Evolutionary conservation across 2,888 invertebrate genomes (phyloP).

Genomic region (Barypeithes pellucidus): DNA sequence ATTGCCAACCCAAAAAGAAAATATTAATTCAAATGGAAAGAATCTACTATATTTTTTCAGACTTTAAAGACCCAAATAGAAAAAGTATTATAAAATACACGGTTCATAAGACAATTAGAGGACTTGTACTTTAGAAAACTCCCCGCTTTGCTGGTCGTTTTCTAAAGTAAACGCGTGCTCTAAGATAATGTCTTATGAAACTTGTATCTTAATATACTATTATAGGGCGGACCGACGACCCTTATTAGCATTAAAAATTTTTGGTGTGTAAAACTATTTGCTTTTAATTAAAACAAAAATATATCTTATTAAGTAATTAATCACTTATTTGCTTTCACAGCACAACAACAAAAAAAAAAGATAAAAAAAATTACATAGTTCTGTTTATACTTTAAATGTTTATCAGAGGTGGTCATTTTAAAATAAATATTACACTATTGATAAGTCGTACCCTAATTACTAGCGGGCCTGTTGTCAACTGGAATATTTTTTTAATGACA

Average conservation of each 20-base stretch:
- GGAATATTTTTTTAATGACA: constrained; percentile 3
- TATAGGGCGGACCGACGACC: too few relatives aligned
- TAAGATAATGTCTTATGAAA: too few relatives aligned
- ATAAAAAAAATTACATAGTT: constrained; percentile 8
- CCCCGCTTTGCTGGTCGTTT: too few relatives aligned
- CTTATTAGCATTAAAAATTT: not conserved
- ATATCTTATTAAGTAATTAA: constrained; percentile 7
- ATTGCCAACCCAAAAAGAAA: too few relatives aligned
- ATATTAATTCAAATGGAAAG: too few relatives aligned
- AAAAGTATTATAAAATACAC: too few relatives aligned
- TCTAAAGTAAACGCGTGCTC: too few relatives aligned
- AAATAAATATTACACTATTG: constrained; percentile 2
- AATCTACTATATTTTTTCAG: too few relatives aligned
- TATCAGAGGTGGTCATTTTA: not conserved
- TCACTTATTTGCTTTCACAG: not conserved
- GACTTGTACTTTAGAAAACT: too few relatives aligned
- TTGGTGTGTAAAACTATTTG: not conserved
- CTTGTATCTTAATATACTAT: too few relatives aligned
- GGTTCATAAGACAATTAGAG: too few relatives aligned
- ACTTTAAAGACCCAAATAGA: too few relatives aligned
- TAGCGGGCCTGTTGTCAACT: not conserved
- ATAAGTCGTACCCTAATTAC: not conserved
- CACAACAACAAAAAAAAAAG: not conserved
- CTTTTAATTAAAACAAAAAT: not conserved
- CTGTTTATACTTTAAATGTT: not conserved